These are phyloP conservation scores for Cyprinella venusta DNA, from an alignment of 2,797 vertebrate species.

Conservation along the genomic window DNA sequence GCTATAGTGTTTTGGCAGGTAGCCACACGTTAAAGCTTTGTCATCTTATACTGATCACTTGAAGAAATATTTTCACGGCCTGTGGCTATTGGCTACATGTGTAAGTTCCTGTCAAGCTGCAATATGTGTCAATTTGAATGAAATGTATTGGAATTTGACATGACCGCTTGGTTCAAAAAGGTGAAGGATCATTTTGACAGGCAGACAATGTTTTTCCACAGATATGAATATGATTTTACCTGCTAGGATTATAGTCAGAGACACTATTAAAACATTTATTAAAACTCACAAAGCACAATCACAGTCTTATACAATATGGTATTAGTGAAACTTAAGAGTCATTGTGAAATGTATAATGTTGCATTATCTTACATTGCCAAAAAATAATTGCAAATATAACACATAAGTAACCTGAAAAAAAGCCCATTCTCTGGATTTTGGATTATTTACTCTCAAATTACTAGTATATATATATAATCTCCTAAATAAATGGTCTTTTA, in stretches of 20 bases:
- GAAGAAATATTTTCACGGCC: constrained; percentile 7
- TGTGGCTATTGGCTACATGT: constrained; percentile 5
- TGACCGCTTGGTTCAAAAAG: background rate
- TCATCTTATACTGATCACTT: constrained; percentile 23
- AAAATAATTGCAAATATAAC: background rate
- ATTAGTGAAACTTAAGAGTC: background rate
- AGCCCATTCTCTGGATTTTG: background rate
- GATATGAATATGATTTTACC: background rate
- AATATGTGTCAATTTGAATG: constrained; percentile 21
- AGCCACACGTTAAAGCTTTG: constrained; percentile 29
- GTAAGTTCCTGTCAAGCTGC: background rate
- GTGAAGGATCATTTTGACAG: background rate
- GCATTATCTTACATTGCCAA: background rate
- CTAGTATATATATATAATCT: background rate
- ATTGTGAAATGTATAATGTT: background rate
- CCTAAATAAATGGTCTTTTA: background rate
- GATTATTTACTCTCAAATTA: background rate
- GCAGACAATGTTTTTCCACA: background rate
- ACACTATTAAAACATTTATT: background rate
- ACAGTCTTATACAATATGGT: background rate
- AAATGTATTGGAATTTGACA: constrained; percentile 15
- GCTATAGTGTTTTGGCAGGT: constrained; percentile 13
- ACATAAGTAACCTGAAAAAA: background rate
- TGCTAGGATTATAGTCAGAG: background rate
- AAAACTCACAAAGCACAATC: background rate